Conservation (phyloP, 2,113 vertebrate genomes). For the Thomomys bottae region DNA sequence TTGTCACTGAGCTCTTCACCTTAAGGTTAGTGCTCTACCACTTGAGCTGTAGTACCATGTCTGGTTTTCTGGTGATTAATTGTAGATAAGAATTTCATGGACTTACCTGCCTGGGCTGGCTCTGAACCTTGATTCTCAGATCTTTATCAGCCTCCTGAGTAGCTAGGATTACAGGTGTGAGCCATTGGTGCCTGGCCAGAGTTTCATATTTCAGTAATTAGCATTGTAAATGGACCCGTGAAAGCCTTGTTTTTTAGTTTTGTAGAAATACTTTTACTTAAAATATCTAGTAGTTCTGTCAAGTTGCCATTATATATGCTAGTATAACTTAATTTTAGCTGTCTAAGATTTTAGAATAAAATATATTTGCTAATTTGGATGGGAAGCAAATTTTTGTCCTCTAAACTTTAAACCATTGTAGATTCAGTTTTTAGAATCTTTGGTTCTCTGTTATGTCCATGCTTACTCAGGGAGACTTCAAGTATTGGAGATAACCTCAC, state of each 20-base stretch:
- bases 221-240: background rate
- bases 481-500: background rate
- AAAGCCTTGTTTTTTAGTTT: slow-evolving; percentile 38
- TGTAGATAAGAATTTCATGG: too few species aligned
- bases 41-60: too few species aligned
- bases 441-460: background rate
- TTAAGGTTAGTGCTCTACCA: too few species aligned
- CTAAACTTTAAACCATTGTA: background rate
- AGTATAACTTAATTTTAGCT: slow-evolving; percentile 40
- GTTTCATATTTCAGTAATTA: slow-evolving; percentile 8
- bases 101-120: too few species aligned
- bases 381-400: background rate
- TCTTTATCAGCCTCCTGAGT: too few species aligned
- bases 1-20: too few species aligned
- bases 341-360: slow-evolving; percentile 55
- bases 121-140: too few species aligned
- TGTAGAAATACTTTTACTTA: background rate
- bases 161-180: too few species aligned
- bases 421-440: background rate
- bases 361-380: slow-evolving; percentile 29
- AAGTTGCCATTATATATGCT: background rate
- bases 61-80: too few species aligned
- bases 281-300: background rate
- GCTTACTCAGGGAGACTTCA: slow-evolving; percentile 37
- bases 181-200: too few species aligned